These are phyloP conservation scores for Zosterops borbonicus DNA, from an alignment of 2,113 vertebrate genomes.

Conservation along the genomic window DNA sequence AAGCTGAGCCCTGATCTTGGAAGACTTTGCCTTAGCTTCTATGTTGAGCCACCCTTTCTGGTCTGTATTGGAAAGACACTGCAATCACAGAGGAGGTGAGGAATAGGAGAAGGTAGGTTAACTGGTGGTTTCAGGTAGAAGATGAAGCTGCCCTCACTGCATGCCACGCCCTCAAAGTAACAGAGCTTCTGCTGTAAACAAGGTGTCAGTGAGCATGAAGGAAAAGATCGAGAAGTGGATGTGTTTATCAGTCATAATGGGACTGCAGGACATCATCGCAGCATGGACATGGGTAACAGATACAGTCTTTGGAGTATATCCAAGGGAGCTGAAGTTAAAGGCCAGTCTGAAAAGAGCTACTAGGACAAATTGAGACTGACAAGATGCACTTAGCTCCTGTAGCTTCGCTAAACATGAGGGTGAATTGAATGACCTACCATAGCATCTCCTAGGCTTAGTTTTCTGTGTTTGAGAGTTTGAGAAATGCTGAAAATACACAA, in stretches of 20 bases:
- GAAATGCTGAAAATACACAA: not conserved
- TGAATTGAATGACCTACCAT: not conserved
- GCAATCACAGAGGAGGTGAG: not conserved
- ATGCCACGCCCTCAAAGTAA: not conserved
- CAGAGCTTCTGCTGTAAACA: not conserved
- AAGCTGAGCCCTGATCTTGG: not conserved
- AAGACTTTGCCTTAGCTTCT: not conserved
- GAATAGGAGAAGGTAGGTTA: not conserved
- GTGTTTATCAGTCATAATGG: not conserved
- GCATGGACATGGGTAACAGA: not conserved
- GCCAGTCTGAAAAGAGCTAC: not conserved
- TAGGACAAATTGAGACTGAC: not conserved
- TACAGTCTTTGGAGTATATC: not conserved
- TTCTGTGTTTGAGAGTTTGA: not conserved
- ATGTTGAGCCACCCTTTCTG: not conserved
- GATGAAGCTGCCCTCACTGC: not conserved
- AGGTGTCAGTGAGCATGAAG: not conserved
- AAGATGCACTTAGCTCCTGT: not conserved
- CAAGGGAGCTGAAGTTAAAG: not conserved
- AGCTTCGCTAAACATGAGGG: not conserved
- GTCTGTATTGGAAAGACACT: not conserved
- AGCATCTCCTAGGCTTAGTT: not conserved
- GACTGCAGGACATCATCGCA: not conserved
- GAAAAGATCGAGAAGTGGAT: not conserved
- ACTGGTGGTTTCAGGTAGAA: not conserved